These are phyloP conservation scores for Helarctos malayanus DNA, from an alignment of 2,797 vertebrate genomes.

Conservation along the genomic window DNA sequence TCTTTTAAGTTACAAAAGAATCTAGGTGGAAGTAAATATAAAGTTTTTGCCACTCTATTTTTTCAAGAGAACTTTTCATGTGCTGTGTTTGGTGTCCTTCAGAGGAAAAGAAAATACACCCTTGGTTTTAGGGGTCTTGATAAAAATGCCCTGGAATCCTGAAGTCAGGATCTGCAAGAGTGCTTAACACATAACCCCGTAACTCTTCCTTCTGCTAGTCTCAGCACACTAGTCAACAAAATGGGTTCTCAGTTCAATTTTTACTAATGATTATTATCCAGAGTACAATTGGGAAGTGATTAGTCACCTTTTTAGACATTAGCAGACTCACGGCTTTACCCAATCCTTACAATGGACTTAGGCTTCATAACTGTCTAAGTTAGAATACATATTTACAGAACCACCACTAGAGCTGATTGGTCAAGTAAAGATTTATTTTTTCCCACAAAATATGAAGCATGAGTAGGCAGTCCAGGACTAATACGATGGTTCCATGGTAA, in stretches of 20 bases:
- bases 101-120: neutral
- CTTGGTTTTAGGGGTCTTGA: neutral
- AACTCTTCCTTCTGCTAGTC: neutral
- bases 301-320: neutral
- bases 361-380: neutral
- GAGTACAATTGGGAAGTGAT: neutral
- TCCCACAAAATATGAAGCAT: neutral
- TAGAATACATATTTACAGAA: neutral
- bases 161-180: neutral
- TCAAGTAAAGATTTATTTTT: neutral
- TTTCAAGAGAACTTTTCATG: constrained; percentile 25
- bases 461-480: neutral
- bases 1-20: neutral
- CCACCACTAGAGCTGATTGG: neutral
- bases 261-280: neutral
- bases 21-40: constrained; percentile 26
- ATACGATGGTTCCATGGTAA: neutral
- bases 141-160: constrained; percentile 7
- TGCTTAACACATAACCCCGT: neutral
- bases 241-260: neutral
- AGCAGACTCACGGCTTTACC: neutral
- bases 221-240: neutral
- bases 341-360: neutral
- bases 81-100: neutral
- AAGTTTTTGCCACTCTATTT: neutral